Conservation (phyloP, 2,888 invertebrate species). For the Bhutanitis thaidina region DNA sequence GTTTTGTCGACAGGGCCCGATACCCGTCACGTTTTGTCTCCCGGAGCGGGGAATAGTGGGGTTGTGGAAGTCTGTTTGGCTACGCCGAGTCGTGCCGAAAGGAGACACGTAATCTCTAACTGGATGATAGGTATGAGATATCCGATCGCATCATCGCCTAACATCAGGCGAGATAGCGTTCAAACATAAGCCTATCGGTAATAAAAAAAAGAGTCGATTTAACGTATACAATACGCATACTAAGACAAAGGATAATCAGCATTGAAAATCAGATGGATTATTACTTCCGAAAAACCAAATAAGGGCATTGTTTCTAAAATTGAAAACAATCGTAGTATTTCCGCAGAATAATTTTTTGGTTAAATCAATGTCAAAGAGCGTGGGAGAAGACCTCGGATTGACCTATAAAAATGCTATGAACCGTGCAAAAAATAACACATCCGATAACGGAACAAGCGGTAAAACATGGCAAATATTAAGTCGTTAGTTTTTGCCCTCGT, state of each 20-base stretch:
- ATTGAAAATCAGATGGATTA: constrained; percentile 1
- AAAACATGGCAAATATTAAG: constrained; percentile 31
- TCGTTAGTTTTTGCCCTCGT: constrained; percentile 36
- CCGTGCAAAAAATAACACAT: constrained; percentile 44
- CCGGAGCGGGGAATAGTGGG: too few relatives aligned
- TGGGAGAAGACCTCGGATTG: constrained; percentile 65
- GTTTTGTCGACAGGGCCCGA: too few relatives aligned
- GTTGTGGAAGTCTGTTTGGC: too few relatives aligned
- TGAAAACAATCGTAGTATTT: constrained; percentile 13
- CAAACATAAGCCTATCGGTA: too few relatives aligned
- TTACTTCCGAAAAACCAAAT: constrained; percentile 29
- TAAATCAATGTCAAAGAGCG: constrained; percentile 42
- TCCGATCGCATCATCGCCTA: too few relatives aligned
- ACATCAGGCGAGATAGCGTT: too few relatives aligned
- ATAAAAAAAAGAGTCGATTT: too few relatives aligned
- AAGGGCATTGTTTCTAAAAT: constrained; percentile 36
- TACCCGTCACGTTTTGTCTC: too few relatives aligned
- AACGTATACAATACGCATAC: too few relatives aligned
- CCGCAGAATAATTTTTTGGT: constrained; percentile 6
- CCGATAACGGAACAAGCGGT: constrained; percentile 39
- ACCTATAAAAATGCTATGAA: constrained; percentile 64
- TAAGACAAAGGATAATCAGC: background rate
- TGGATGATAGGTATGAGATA: too few relatives aligned
- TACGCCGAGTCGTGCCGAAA: too few relatives aligned
- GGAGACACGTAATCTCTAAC: too few relatives aligned